phyloP scores from a whole-genome alignment of 2,113 vertebrate species.

The Zosterops hypoxanthus region DNA sequence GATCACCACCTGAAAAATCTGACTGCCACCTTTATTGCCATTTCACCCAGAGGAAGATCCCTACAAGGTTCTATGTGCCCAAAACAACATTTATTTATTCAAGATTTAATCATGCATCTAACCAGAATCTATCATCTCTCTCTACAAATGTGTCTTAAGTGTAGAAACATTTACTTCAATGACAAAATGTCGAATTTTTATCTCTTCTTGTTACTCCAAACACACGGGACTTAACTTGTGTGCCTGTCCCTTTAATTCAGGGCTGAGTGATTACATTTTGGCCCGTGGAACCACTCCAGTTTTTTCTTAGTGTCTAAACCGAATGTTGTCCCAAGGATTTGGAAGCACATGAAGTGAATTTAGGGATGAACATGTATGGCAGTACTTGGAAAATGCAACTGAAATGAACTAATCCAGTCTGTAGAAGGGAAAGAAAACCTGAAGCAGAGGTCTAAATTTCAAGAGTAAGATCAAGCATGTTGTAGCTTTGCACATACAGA shows the following conservation, averaged over 20 bases:
- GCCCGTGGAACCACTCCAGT: not conserved
- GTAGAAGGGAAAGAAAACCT: not conserved
- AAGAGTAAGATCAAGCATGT: not conserved
- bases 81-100: not conserved
- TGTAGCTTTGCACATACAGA: not conserved
- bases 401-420: not conserved
- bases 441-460: not conserved
- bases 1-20: not conserved
- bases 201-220: not conserved
- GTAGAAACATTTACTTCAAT: not conserved
- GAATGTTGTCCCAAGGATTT: slow-evolving; percentile 25
- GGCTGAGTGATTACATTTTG: not conserved
- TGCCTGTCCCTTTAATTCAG: slow-evolving; percentile 18
- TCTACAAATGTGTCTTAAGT: not conserved
- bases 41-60: not conserved
- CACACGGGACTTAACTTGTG: not conserved
- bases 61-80: not conserved
- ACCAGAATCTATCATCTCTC: not conserved
- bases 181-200: not conserved
- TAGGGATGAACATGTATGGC: not conserved
- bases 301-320: not conserved
- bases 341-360: not conserved
- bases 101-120: not conserved
- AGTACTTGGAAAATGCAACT: not conserved
- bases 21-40: not conserved